Evolutionary conservation across 2,888 invertebrate species (phyloP), one percentile per base, ranked within the genome.

Genomic region (Microplitis manilae): DNA sequence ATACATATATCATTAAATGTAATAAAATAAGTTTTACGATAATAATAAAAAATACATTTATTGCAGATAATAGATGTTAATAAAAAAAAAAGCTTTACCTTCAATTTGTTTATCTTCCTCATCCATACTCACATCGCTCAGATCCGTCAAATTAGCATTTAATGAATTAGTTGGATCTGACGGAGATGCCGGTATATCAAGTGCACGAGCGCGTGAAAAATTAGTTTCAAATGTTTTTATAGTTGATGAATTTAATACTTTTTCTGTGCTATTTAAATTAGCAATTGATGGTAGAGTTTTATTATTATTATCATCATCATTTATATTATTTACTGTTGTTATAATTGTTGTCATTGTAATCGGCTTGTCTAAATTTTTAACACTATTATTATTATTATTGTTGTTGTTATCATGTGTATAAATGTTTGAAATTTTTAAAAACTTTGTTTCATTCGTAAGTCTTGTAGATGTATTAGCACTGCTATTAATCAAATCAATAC

Each of bases 61-160:
- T 30, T 30, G 4, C 30, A 30, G 30, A 30, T 30, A 30, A 30
- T 30, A 30, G 30, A 30, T 30, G 30, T 30, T 8, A 64, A n/a
- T 38, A 60, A 65, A 50, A n/a, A 59, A 60, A 65, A 50, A 50
- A 8, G 30, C 39, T 65, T 75, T 68, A 89, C 89, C 88, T 86
- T 88, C 85, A 78, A 88, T 84, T 83, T 89, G 89, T 61, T 90
- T 90, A 72, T 91, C 91, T 13, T 94, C 94, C 72, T 94, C 92
- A 82, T 94, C 94, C 91, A 96, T 93, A 84, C 93, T 95, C 20
- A 96, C 94, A 88, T 96, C 95, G 87, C 95, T 95, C n/a, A 96
- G 90, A 88, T 95, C 95, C 60, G 91, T 89, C 62, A 91, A 81
- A 80, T 90, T 90, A n/a, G 87, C 84, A 79, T 89, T 86, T 78